These are phyloP conservation scores for Leucoraja erinaceus DNA, from an alignment of 2,113 vertebrate species.

Conservation along the genomic window DNA sequence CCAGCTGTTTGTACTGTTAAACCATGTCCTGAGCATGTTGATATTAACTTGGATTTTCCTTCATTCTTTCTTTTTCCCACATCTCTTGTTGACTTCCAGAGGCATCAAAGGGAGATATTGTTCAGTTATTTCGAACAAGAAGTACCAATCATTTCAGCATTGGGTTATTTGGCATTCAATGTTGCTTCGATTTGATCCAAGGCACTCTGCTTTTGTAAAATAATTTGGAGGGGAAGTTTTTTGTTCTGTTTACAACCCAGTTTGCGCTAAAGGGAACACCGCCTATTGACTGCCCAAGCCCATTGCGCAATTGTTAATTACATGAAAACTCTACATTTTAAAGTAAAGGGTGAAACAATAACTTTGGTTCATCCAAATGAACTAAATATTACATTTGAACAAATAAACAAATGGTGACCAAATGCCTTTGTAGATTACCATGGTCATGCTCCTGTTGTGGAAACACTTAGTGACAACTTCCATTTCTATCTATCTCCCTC, in stretches of 20 bases:
- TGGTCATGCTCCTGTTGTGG: no score
- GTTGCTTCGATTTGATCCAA: neutral
- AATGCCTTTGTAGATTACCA: no score
- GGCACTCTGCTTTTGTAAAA: neutral
- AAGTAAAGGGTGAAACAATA: neutral
- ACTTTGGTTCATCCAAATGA: neutral
- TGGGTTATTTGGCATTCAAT: neutral
- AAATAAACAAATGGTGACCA: no score
- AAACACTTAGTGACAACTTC: no score
- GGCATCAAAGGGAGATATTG: neutral
- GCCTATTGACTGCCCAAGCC: neutral
- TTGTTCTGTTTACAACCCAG: neutral
- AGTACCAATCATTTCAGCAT: neutral
- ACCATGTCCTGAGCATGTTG: neutral
- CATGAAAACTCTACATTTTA: neutral
- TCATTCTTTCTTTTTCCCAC: neutral
- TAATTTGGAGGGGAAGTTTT: neutral
- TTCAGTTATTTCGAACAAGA: constrained; percentile 3
- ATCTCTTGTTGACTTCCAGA: neutral
- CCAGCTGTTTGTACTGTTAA: neutral
- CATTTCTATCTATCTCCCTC: no score
- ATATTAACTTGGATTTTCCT: constrained; percentile 18
- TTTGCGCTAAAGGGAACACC: neutral
- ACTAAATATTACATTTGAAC: neutral
- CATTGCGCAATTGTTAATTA: neutral